Evolutionary conservation across 2,888 invertebrate genomes (phyloP).

Genomic region (Antheraea assamensis): DNA sequence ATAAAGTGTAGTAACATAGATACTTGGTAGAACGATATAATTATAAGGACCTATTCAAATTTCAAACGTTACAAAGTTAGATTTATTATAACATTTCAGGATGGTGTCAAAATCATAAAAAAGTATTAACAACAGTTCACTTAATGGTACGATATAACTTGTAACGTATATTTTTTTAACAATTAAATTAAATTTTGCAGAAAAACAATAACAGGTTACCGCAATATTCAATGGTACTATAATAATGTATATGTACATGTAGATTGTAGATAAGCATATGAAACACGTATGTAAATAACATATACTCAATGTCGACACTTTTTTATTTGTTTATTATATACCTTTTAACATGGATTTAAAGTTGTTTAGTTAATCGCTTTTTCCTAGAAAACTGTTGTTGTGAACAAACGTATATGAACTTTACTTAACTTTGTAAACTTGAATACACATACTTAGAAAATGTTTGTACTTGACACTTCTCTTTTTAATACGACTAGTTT

Average conservation of each 20-base stretch:
- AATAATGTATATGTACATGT: not conserved
- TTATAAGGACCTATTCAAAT: not conserved
- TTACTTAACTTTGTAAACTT: constrained; percentile 17
- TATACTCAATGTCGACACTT: not conserved
- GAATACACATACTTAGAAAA: constrained; percentile 13
- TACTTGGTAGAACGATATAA: not conserved
- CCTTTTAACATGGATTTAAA: constrained; percentile 11
- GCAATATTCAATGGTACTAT: not conserved
- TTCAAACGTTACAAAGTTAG: too few species aligned
- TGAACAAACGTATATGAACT: constrained; percentile 7
- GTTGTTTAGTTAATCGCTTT: constrained; percentile 17
- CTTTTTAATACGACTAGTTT: not conserved
- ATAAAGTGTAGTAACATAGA: not conserved
- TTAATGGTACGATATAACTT: not conserved
- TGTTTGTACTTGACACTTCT: not conserved
- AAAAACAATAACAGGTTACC: constrained; percentile 5
- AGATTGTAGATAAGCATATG: not conserved
- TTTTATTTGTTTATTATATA: constrained; percentile 1
- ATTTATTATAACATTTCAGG: not conserved
- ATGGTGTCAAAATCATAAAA: not conserved
- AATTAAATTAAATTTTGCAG: constrained; percentile 17
- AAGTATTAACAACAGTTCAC: not conserved
- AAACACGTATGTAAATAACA: not conserved
- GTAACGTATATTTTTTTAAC: not conserved
- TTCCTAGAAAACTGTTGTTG: constrained; percentile 21